phyloP scores from a whole-genome alignment of 2,888 invertebrate genomes.

The Proisotoma minuta region DNA sequence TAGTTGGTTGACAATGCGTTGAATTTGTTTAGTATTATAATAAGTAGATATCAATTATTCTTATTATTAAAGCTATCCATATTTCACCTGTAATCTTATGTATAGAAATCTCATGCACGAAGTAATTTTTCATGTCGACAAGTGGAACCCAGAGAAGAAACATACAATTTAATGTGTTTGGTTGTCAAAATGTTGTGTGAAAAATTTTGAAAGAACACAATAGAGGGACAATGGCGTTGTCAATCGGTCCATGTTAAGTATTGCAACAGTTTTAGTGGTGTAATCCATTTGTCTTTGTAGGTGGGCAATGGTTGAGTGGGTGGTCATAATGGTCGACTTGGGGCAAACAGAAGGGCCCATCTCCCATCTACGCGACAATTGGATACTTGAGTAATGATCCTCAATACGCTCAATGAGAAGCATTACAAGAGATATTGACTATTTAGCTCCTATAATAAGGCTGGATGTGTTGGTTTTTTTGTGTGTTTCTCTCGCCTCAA shows the following conservation, averaged over 20 bases:
- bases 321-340: conserved; percentile 46
- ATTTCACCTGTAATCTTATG: neutral
- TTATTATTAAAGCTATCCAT: neutral
- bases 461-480: neutral
- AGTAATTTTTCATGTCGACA: conserved; percentile 46
- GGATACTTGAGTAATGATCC: neutral
- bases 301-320: conserved; percentile 47
- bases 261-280: neutral
- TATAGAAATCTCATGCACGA: neutral
- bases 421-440: neutral
- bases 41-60: too few relatives aligned
- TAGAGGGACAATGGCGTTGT: conserved; percentile 21
- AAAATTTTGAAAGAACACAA: conserved; percentile 36
- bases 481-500: neutral
- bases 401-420: neutral
- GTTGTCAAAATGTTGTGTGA: conserved; percentile 47
- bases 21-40: too few relatives aligned
- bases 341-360: conserved; percentile 42
- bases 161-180: conserved; percentile 39
- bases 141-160: conserved; percentile 24
- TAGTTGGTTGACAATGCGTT: too few relatives aligned
- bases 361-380: conserved; percentile 2
- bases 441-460: neutral
- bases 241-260: neutral
- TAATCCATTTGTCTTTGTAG: conserved; percentile 36